Evolutionary conservation across 2,797 vertebrate species (phyloP).

Genomic region (Synaphobranchus kaupii): DNA sequence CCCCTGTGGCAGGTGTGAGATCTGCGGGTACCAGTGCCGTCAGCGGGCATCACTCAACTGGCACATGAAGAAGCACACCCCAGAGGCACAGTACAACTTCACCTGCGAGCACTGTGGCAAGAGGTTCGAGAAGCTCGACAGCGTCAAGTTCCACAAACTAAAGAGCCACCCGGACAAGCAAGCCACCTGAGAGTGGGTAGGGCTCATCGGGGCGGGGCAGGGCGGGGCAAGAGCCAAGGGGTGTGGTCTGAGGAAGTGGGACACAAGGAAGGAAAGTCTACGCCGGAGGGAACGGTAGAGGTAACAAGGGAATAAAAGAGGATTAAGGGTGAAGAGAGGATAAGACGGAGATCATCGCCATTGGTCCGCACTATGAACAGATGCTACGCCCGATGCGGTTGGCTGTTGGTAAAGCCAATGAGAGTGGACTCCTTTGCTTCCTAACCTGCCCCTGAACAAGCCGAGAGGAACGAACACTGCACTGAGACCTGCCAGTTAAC

Average conservation of each 20-base stretch:
- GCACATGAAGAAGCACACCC: slow-evolving; percentile 93
- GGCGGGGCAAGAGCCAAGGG: neutral
- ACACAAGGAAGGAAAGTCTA: neutral
- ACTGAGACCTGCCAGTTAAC: slow-evolving; percentile 42
- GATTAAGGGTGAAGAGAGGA: neutral
- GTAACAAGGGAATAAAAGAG: neutral
- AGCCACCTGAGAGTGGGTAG: slow-evolving; percentile 61
- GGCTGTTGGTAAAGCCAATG: neutral
- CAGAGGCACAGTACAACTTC: slow-evolving; percentile 86
- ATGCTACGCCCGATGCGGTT: too few species aligned
- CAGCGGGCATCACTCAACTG: slow-evolving; percentile 92
- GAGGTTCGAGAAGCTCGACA: slow-evolving; percentile 89
- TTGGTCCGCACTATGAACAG: neutral
- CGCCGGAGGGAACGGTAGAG: too few species aligned
- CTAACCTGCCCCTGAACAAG: neutral
- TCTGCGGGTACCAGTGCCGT: slow-evolving; percentile 93
- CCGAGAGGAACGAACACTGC: slow-evolving; percentile 22
- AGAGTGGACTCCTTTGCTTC: neutral
- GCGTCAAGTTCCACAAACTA: slow-evolving; percentile 90
- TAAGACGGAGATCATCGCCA: neutral
- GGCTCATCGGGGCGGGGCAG: neutral
- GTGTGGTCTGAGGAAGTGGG: neutral
- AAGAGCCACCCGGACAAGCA: slow-evolving; percentile 89
- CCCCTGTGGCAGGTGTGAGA: slow-evolving; percentile 79
- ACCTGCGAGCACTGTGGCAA: slow-evolving; percentile 89